phyloP scores from a whole-genome alignment of 2,888 invertebrate species.

The Microctonus aethiopoides region DNA sequence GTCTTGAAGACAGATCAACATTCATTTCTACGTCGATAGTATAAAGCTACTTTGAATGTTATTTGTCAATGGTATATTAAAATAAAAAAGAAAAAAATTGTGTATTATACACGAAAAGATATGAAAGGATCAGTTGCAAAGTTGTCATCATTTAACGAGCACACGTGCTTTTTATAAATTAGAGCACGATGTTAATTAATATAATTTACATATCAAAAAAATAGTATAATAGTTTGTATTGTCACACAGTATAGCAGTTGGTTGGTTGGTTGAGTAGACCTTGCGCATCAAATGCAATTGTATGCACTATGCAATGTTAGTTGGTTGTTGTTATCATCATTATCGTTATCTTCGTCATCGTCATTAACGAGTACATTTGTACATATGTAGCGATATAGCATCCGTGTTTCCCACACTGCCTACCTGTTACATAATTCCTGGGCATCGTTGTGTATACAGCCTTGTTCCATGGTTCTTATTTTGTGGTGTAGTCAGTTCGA shows the following conservation, averaged over 20 bases:
- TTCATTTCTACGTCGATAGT: not conserved
- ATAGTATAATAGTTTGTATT: conserved; percentile 33
- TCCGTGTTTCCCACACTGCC: conserved; percentile 42
- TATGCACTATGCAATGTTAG: not conserved
- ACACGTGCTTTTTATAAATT: conserved; percentile 17
- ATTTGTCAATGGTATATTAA: too few species aligned
- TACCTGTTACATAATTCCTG: conserved; percentile 60
- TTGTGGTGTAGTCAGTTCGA: conserved; percentile 59
- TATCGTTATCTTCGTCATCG: conserved; percentile 24
- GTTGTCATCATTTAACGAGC: not conserved
- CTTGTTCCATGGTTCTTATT: conserved; percentile 55
- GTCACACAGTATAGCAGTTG: conserved; percentile 5
- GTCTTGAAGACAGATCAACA: conserved; percentile 16
- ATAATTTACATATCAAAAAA: conserved; percentile 33
- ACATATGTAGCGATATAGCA: conserved; percentile 1
- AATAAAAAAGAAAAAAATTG: not conserved
- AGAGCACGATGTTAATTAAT: conserved; percentile 33
- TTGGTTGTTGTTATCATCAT: conserved; percentile 27
- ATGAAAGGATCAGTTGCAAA: not conserved
- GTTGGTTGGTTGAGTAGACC: not conserved
- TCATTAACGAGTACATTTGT: not conserved
- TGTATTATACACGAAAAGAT: not conserved
- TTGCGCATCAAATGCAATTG: conserved; percentile 32
- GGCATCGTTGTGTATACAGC: conserved; percentile 43
- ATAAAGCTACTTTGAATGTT: not conserved